Evolutionary conservation across 2,888 invertebrate genomes (phyloP).

Genomic region (Archips crataeganus): DNA sequence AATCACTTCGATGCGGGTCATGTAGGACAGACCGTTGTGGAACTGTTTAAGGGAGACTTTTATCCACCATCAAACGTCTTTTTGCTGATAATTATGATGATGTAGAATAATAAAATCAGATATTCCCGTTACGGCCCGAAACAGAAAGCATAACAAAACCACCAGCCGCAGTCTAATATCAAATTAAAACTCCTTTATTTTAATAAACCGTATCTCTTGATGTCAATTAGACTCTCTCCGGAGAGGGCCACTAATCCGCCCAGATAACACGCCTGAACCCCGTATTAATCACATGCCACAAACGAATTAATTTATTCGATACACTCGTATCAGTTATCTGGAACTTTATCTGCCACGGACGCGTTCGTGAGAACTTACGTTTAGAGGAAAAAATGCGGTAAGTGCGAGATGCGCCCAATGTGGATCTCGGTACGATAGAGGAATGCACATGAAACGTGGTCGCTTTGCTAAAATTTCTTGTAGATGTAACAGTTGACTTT

Average conservation of each 20-base stretch:
- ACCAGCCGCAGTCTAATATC: constrained; percentile 40
- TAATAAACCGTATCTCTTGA: constrained; percentile 78
- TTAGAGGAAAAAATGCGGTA: constrained; percentile 34
- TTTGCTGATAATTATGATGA: too few relatives aligned
- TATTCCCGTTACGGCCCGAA: not conserved
- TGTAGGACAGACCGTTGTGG: too few relatives aligned
- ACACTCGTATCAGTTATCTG: constrained; percentile 66
- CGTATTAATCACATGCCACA: constrained; percentile 76
- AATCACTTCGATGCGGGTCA: too few relatives aligned
- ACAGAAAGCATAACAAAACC: not conserved
- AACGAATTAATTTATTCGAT: constrained; percentile 78
- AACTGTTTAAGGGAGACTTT: too few relatives aligned
- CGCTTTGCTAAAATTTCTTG: too few relatives aligned
- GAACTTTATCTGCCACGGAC: constrained; percentile 46
- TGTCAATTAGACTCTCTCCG: constrained; percentile 80
- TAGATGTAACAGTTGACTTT: too few relatives aligned
- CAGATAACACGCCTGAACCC: constrained; percentile 69
- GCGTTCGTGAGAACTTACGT: constrained; percentile 45
- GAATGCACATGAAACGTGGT: too few relatives aligned
- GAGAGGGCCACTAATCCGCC: constrained; percentile 71
- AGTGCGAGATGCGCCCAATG: not conserved
- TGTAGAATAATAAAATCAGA: too few relatives aligned
- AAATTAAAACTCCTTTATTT: constrained; percentile 77
- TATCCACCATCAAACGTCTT: too few relatives aligned
- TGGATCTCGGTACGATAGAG: not conserved